Percentiles rank a stretch among this genome's conserved stretches.
Evolutionary conservation across 1,140 invertebrate species (phyloP).

Genomic region (Zelostemma sp.): DNA sequence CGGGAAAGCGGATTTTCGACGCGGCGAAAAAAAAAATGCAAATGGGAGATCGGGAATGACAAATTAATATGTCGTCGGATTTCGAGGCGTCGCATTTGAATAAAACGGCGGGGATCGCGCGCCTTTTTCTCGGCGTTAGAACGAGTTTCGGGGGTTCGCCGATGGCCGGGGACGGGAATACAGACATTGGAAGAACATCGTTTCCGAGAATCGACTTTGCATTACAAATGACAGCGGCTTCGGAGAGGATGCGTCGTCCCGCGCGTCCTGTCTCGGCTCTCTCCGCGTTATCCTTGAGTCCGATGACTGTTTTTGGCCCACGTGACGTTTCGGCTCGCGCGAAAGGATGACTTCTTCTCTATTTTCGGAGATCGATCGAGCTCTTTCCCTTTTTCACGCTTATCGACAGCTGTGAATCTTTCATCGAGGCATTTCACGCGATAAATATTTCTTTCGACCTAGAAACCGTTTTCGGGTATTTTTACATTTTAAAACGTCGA

Average conservation of each 20-base stretch:
- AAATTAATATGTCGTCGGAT: background rate
- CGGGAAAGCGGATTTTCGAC: background rate
- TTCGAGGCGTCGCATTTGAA: background rate
- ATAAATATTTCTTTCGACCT: background rate
- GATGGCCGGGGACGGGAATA: constrained; percentile 45
- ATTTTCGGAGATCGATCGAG: constrained; percentile 6
- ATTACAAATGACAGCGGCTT: constrained; percentile 52
- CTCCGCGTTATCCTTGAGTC: constrained; percentile 19
- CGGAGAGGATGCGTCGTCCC: constrained; percentile 34
- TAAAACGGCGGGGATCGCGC: too few relatives aligned
- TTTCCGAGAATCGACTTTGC: constrained; percentile 55
- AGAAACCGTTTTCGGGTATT: too few relatives aligned
- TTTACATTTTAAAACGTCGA: too few relatives aligned
- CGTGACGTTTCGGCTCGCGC: constrained; percentile 11
- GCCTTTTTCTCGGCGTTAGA: constrained; percentile 35
- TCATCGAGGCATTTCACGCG: background rate
- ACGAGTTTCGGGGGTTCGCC: constrained; percentile 45
- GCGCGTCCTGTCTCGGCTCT: background rate
- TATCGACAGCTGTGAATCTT: background rate
- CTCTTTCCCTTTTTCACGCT: background rate
- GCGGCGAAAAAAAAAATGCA: background rate
- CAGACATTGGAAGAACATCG: constrained; percentile 50
- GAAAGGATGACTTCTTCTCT: background rate
- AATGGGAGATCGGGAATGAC: background rate
- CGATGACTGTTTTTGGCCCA: constrained; percentile 33